phyloP scores from a whole-genome alignment of 2,888 invertebrate genomes.

The Lithodes maja region DNA sequence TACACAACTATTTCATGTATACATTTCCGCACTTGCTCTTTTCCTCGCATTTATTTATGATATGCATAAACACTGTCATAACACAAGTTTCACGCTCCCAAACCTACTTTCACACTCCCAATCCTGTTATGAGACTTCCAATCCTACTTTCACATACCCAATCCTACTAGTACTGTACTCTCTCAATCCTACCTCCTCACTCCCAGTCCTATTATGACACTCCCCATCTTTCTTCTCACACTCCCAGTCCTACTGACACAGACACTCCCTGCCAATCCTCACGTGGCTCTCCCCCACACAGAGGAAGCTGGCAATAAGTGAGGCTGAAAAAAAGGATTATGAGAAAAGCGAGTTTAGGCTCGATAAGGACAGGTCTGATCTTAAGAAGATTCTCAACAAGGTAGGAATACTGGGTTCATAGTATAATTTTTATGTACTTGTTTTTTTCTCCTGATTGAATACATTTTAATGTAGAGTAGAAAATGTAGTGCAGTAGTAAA shows the following conservation, averaged over 20 bases:
- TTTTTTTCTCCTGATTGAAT: neutral
- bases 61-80: no score
- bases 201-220: no score
- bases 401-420: slow-evolving; percentile 39
- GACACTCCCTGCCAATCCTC: slow-evolving; percentile 20
- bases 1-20: no score
- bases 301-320: slow-evolving; percentile 68
- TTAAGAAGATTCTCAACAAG: slow-evolving; percentile 68
- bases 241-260: neutral
- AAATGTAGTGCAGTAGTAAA: neutral
- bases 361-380: slow-evolving; percentile 66
- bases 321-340: slow-evolving; percentile 68
- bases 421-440: neutral
- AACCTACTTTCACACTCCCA: no score
- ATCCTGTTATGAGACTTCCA: no score
- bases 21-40: no score
- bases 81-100: no score
- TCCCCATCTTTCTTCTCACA: no score
- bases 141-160: no score
- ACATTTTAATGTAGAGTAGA: neutral
- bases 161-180: no score
- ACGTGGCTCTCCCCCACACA: slow-evolving; percentile 45
- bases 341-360: slow-evolving; percentile 63
- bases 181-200: no score
- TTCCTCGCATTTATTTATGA: no score